A percentile compares a stretch with the other conserved stretches of the same genome.
Conservation (phyloP, 2,113 vertebrate species). For the Aythya baeri region DNA sequence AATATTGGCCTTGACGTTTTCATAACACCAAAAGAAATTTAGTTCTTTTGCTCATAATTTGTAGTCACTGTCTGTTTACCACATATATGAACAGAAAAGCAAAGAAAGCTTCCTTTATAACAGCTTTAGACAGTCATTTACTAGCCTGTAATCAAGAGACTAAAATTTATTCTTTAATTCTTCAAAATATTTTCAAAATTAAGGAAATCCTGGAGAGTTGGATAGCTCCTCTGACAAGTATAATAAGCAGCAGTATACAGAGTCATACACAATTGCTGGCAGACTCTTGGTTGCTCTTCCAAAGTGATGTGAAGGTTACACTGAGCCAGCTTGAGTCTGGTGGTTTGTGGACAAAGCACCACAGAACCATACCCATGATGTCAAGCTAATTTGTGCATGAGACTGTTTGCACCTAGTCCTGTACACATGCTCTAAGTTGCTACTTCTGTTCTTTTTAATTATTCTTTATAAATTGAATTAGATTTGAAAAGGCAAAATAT, state of each 20-base stretch:
- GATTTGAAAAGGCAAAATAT: neutral
- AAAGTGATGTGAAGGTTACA: neutral
- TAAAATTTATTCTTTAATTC: neutral
- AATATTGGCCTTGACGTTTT: neutral
- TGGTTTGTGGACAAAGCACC: neutral
- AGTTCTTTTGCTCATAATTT: neutral
- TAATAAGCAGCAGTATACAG: neutral
- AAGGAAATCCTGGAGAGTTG: neutral
- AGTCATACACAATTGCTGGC: neutral
- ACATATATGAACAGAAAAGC: neutral
- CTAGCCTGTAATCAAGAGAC: neutral
- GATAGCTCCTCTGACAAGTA: neutral
- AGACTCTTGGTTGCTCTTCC: neutral
- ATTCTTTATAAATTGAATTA: neutral
- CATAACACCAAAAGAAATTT: neutral
- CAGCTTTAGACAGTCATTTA: neutral
- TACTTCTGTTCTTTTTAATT: neutral
- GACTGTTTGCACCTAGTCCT: neutral
- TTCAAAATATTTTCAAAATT: neutral
- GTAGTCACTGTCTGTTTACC: neutral
- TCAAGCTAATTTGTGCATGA: neutral
- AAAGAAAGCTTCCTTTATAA: neutral
- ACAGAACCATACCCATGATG: fast-evolving
- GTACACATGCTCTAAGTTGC: neutral
- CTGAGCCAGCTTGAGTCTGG: neutral